Evolutionary conservation across 2,888 invertebrate species (phyloP).

Genomic region (Drosophila engyochracea): DNA sequence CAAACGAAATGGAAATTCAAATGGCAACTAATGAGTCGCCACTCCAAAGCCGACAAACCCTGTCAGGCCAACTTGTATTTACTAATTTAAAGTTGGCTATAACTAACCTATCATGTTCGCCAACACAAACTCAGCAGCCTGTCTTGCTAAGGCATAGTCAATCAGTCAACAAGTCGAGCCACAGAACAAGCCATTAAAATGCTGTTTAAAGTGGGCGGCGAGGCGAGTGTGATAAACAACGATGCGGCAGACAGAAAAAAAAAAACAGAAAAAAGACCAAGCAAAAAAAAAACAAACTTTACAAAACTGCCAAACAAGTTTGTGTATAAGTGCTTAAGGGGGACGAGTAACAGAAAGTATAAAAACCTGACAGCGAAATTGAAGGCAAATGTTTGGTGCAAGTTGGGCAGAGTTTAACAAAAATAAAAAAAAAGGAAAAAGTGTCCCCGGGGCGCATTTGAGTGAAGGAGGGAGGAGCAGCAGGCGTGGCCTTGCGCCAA

Average conservation of each 20-base stretch:
- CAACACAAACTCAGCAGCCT: conserved; percentile 27
- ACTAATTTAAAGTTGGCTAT: conserved; percentile 47
- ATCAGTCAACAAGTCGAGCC: conserved; percentile 66
- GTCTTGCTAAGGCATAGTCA: conserved; percentile 46
- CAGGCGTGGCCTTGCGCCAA: conserved; percentile 34
- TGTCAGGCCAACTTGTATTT: conserved; percentile 15
- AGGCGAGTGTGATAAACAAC: conserved; percentile 29
- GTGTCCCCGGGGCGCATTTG: conserved; percentile 71
- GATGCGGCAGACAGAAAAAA: conserved; percentile 27
- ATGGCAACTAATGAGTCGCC: conserved; percentile 66
- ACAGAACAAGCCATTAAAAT: conserved; percentile 76
- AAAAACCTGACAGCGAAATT: conserved; percentile 63
- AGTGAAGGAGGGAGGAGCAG: conserved; percentile 20
- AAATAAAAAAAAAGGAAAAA: conserved; percentile 34
- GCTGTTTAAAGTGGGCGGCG: conserved; percentile 39
- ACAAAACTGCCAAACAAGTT: conserved; percentile 57
- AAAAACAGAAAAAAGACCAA: neutral
- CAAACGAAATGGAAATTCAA: conserved; percentile 76
- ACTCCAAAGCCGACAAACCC: conserved; percentile 11
- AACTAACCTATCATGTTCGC: conserved; percentile 34
- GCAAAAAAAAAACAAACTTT: conserved; percentile 4
- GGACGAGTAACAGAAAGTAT: conserved; percentile 27
- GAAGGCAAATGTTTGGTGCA: conserved; percentile 76
- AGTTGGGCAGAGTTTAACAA: conserved; percentile 54
- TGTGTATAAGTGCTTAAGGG: conserved; percentile 4